Evolutionary conservation across 1,140 invertebrate species (phyloP).

Genomic region (Drosophila littoralis): DNA sequence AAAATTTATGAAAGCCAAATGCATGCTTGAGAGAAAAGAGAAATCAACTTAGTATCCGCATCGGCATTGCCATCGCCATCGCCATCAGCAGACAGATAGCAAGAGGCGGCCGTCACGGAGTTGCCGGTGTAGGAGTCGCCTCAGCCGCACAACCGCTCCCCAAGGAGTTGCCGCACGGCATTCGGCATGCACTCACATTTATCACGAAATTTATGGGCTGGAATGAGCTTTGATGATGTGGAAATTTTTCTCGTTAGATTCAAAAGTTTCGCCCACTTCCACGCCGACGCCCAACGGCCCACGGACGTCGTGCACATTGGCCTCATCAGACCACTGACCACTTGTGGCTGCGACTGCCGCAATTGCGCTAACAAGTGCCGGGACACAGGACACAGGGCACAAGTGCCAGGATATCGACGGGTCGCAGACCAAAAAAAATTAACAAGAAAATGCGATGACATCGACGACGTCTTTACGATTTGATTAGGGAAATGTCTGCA

Average conservation of each 20-base stretch:
- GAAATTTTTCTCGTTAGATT: slow-evolving; percentile 84
- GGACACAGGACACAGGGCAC: slow-evolving; percentile 12
- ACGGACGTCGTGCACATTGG: slow-evolving; percentile 51
- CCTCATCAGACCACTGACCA: slow-evolving; percentile 73
- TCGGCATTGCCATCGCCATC: slow-evolving; percentile 7
- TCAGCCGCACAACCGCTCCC: slow-evolving; percentile 29
- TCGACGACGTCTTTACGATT: slow-evolving; percentile 57
- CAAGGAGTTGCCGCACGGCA: slow-evolving; percentile 41
- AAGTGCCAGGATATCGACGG: slow-evolving; percentile 33
- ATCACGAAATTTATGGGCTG: slow-evolving; percentile 83
- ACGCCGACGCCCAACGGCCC: slow-evolving; percentile 44
- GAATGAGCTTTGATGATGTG: slow-evolving; percentile 84
- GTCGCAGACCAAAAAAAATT: slow-evolving; percentile 57
- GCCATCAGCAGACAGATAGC: slow-evolving; percentile 32
- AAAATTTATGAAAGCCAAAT: slow-evolving; percentile 71
- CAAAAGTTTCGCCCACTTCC: slow-evolving; percentile 61
- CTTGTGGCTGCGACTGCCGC: slow-evolving; percentile 65
- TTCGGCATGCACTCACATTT: slow-evolving; percentile 67
- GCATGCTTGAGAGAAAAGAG: slow-evolving; percentile 35
- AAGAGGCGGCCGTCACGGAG: slow-evolving; percentile 45
- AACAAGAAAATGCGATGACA: slow-evolving; percentile 74
- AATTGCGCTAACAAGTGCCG: slow-evolving; percentile 59
- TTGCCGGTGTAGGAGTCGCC: slow-evolving; percentile 45
- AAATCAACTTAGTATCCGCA: slow-evolving; percentile 61
- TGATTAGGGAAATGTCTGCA: slow-evolving; percentile 79